Evolutionary conservation across 1,140 invertebrate genomes (phyloP), one percentile per base, ranked within the genome.

Genomic region (Drosophila suzukii): DNA sequence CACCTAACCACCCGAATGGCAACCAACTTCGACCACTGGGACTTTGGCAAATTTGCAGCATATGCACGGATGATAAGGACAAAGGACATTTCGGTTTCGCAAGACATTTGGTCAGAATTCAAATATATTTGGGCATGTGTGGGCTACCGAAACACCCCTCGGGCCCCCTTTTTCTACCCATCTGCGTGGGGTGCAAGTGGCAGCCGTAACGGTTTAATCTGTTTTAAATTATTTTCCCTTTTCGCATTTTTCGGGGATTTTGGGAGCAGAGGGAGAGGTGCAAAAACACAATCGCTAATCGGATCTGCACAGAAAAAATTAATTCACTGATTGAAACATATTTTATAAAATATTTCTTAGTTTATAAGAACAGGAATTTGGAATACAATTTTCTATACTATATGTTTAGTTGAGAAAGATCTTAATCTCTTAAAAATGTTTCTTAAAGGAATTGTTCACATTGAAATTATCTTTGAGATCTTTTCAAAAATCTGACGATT

Each of bases 91-190:
- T 77, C 57, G 78, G 62, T 80, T 88, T 72, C 68, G 81, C 80
- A 88, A 88, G 84, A 88, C 84, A 89, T 89, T 89, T 89, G 84
- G 84, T 89, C 81, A 89, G 65, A 89, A 89, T 75, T 90, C 85
- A 78, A 90, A 89, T 90, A 84, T 59, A 78, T 84, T 78, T 51
- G 65, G 73, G 63, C 44, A 49, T 58, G 36, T 58, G 63, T 57
- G 76, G 67, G 55, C 61, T 34, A 47, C 46, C 62, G 58, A 43
- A 49, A 12, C 24, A 17, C 44, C 47, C 46, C 34, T n/a, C 36
- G 3, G 1, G 15, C 8, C 53, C 12, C 36, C 15, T 20, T 32
- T 32, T 15, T 7, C 8, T 6, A 8, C 15, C 6, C 13, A 12
- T 27, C 13, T 63, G 30, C n/a, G 81, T 88, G 73, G 76, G 73